Evolutionary conservation across 2,888 invertebrate species (phyloP), one percentile per base, ranked within the genome.

Genomic region (Halictus ligatus): DNA sequence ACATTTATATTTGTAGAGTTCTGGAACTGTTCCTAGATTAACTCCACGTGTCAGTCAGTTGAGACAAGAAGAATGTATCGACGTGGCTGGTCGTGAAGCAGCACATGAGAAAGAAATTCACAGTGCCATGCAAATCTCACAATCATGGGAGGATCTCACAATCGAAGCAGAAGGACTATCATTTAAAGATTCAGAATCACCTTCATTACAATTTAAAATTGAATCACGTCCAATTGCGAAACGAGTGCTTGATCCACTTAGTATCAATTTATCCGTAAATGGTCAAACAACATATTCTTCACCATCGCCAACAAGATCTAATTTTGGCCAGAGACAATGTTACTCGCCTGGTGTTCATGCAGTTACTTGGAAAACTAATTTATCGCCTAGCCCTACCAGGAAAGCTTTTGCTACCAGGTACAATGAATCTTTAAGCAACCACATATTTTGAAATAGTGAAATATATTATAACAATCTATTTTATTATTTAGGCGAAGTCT

Each of bases 31-130:
- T 86, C 97, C 97, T 1, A 96, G 97, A 58, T 95, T 98, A 91
- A 97, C 98, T 84, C 98, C 98, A 73, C 96, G 99, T 87, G 98
- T 99, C 64, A 97, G 97, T 93, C 99, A 99, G 95, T 96, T 99
- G 81, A 97, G 98, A 46, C 97, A 98, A 88, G 99, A 99, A 95
- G 98, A 98, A 95, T 98, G 98, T 93, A 97, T 98, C 8, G 98
- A 98, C 94, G 96, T 97, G 29, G 97, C 97, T 92, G 97, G 98
- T 92, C 96, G 99, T 82, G 99, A 99, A 95, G 97, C 98, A 83
- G 98, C 98, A 35, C 99, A 98, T 95, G 99, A 99, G 96, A 96
- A 98, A 78, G 98, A 98, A 95, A 97, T 98, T 78, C 98, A 98
- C 95, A 97, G 97, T 91, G 98, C 98, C 87, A 98, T 99, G 97